Evolutionary conservation across 2,888 invertebrate species (phyloP).

Genomic region (Patella depressa): DNA sequence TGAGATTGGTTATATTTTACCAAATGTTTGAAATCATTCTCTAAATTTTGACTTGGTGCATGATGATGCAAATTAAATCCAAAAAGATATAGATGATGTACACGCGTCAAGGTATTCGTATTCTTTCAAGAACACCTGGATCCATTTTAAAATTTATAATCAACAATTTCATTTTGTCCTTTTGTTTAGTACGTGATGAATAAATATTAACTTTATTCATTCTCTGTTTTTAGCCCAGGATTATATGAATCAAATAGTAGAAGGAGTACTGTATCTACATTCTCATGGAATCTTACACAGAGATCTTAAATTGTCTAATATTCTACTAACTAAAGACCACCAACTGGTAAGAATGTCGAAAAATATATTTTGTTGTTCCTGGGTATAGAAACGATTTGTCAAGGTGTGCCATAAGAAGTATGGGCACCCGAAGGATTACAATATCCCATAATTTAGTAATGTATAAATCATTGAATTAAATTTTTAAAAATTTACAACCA

Average conservation of each 20-base stretch:
- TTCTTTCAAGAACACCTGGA: slow-evolving; percentile 11
- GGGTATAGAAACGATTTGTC: not conserved
- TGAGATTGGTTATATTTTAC: too few relatives aligned
- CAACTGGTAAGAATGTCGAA: slow-evolving; percentile 78
- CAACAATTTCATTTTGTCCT: too few relatives aligned
- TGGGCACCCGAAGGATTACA: too few relatives aligned
- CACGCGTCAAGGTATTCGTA: slow-evolving; percentile 60
- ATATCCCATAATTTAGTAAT: too few relatives aligned
- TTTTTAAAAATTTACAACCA: too few relatives aligned
- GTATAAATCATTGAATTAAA: too few relatives aligned
- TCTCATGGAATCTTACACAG: slow-evolving; percentile 92
- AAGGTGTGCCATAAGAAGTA: too few relatives aligned
- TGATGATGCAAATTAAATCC: too few relatives aligned
- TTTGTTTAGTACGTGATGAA: too few relatives aligned
- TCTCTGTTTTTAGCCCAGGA: slow-evolving; percentile 54
- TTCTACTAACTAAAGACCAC: slow-evolving; percentile 87
- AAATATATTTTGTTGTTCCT: slow-evolving; percentile 6
- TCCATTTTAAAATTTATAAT: not conserved
- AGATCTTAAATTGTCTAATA: slow-evolving; percentile 91
- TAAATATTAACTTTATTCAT: not conserved
- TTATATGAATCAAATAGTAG: slow-evolving; percentile 82
- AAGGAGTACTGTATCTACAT: slow-evolving; percentile 91
- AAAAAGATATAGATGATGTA: too few relatives aligned
- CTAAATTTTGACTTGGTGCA: too few relatives aligned
- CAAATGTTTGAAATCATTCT: too few relatives aligned